A percentile compares a stretch with the other conserved stretches of the same genome.
Evolutionary conservation across 2,113 vertebrate genomes (phyloP).

Genomic region (Mus spicilegus): DNA sequence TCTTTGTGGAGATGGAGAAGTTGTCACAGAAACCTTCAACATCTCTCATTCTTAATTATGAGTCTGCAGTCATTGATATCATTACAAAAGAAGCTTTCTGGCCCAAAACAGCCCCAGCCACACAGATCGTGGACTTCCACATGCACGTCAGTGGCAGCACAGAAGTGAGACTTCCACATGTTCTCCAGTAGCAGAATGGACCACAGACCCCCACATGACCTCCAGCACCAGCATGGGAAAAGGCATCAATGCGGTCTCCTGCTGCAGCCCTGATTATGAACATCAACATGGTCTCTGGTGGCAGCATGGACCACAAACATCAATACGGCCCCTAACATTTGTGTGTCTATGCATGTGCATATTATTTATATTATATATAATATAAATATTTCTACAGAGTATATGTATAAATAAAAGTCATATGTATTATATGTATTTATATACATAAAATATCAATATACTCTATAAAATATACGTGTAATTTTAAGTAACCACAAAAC

Average conservation of each 20-base stretch:
- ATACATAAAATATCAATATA: not conserved
- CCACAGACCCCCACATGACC: too few species aligned
- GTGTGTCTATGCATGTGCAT: not conserved
- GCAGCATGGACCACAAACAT: too few species aligned
- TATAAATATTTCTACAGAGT: too few species aligned
- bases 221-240: too few species aligned
- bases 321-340: not conserved
- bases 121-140: not conserved
- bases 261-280: too few species aligned
- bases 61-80: not conserved
- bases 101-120: not conserved
- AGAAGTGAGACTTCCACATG: not conserved
- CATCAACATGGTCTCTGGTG: too few species aligned
- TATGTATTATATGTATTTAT: not conserved
- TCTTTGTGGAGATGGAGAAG: not conserved
- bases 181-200: not conserved
- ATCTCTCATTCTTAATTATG: not conserved
- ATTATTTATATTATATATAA: not conserved
- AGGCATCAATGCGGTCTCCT: too few species aligned
- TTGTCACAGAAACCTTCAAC: not conserved
- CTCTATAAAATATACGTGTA: not conserved
- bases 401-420: not conserved
- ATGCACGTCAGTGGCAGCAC: not conserved
- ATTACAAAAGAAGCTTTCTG: not conserved
- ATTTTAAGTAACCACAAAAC: not conserved